Evolutionary conservation across 2,888 invertebrate genomes (phyloP), one percentile per base, ranked within the genome.

Genomic region (Temnothorax ravouxi): DNA sequence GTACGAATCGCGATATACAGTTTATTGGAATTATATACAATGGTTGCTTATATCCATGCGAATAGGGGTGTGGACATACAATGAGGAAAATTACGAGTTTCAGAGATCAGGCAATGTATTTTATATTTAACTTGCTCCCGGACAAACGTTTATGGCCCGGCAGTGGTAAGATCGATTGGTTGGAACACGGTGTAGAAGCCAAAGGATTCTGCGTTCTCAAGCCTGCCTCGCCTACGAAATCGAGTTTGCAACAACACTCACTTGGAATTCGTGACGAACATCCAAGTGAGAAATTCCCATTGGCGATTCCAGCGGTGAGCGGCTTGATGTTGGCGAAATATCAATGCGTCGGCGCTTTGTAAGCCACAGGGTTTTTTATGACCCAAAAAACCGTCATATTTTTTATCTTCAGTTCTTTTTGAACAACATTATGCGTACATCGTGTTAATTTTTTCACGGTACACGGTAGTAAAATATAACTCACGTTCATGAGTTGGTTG

Each of bases 181-280:
- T 44, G 62, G 72, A 52, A 84, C 56, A 41, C 38, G 44, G 41
- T 41, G 25, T 11, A 52, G 25, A 67, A 47, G 74, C 77, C 62
- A 50, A 74, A 83, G 75, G 21, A 66, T 75, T 75, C 69, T 59
- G 85, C 47, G 66, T 76, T 54, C 77, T 74, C 71, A 59, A 67
- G 52, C 41, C 61, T 79, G 87, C 80, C 88, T 86, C 89, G 88
- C 89, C 89, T 85, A 86, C 88, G 84, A 88, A 88, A 88, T 85
- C 86, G 84, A 80, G 83, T 80, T 86, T 81, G 86, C 87, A 87
- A 89, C 66, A 84, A 80, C 76, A 41, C 71, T 47, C 77, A 76
- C 84, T 83, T 84, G 86, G 88, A 84, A 89, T 88, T 89, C 89
- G 87, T 76, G 83, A 84, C 82, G 89, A 86, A 87, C 75, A 72